phyloP scores from a whole-genome alignment of 2,797 vertebrate species.

The Gallinago nigripennis region DNA sequence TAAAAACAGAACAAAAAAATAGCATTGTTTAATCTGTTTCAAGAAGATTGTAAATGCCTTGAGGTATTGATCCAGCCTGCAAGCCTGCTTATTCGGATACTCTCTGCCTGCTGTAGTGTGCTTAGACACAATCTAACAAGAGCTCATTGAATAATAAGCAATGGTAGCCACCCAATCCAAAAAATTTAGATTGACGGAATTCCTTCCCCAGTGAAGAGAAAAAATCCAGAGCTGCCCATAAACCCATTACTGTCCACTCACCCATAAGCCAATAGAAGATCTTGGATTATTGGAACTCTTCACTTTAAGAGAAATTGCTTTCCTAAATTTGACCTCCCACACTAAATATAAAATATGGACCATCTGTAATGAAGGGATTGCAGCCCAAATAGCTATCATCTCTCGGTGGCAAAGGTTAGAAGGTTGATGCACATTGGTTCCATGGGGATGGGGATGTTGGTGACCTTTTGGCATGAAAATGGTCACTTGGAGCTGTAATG shows the following conservation, averaged over 20 bases:
- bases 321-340: conserved; percentile 86
- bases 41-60: conserved; percentile 75
- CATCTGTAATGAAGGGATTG: conserved; percentile 83
- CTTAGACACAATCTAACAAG: conserved; percentile 80
- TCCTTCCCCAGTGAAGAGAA: conserved; percentile 65
- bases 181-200: conserved; percentile 78
- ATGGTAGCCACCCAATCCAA: conserved; percentile 70
- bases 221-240: conserved; percentile 71
- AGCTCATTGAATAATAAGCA: conserved; percentile 80
- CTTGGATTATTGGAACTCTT: conserved; percentile 82
- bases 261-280: conserved; percentile 75
- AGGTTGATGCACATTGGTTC: conserved; percentile 75
- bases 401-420: conserved; percentile 77
- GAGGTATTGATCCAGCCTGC: conserved; percentile 75
- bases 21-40: conserved; percentile 72
- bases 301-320: conserved; percentile 89
- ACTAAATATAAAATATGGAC: conserved; percentile 93
- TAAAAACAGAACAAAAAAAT: conserved; percentile 63
- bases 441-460: conserved; percentile 66
- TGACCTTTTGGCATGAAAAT: conserved; percentile 83
- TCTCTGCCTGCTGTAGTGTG: conserved; percentile 65
- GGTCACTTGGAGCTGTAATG: conserved; percentile 80
- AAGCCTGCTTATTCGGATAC: conserved; percentile 64
- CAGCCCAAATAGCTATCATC: conserved; percentile 76
- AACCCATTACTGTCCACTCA: conserved; percentile 77